A percentile compares a stretch with the other conserved stretches of the same genome.
These are phyloP conservation scores for Orthosia gothica DNA, from an alignment of 2,888 invertebrate species.

Conservation along the genomic window DNA sequence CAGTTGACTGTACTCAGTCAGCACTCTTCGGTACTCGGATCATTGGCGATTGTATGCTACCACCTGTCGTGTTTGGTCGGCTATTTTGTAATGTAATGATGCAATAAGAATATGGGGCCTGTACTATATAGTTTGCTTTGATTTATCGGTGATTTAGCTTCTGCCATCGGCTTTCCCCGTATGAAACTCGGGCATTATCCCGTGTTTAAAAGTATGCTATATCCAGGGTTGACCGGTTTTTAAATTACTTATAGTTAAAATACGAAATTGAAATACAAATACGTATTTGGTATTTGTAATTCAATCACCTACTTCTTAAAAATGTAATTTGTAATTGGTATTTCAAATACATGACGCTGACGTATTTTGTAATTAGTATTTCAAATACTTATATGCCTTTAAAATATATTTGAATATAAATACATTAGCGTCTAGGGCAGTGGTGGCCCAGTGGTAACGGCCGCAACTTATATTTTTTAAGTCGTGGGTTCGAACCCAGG, in stretches of 20 bases:
- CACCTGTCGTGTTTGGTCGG: constrained; percentile 36
- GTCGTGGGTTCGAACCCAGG: no score
- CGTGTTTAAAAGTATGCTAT: no score
- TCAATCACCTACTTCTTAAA: background rate
- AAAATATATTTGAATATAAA: no score
- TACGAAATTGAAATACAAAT: constrained; percentile 74
- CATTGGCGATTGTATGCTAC: constrained; percentile 9
- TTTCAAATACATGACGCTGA: no score
- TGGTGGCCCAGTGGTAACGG: no score
- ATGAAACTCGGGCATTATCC: no score
- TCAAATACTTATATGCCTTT: no score
- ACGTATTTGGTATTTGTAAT: constrained; percentile 37
- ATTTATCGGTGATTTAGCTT: background rate
- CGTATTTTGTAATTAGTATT: no score
- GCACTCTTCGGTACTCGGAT: constrained; percentile 1
- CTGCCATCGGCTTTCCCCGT: no score
- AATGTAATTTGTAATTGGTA: no score
- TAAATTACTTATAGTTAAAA: constrained; percentile 70
- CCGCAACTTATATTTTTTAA: no score
- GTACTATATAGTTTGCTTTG: background rate
- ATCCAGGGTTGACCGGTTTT: constrained; percentile 52
- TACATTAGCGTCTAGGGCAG: no score
- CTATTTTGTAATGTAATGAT: constrained; percentile 12
- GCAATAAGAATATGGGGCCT: background rate
- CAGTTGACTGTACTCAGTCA: constrained; percentile 2